A percentile compares a stretch with the other conserved stretches of the same genome.
Conservation (phyloP, 2,113 vertebrate species). For the Chloropsis hardwickii region DNA sequence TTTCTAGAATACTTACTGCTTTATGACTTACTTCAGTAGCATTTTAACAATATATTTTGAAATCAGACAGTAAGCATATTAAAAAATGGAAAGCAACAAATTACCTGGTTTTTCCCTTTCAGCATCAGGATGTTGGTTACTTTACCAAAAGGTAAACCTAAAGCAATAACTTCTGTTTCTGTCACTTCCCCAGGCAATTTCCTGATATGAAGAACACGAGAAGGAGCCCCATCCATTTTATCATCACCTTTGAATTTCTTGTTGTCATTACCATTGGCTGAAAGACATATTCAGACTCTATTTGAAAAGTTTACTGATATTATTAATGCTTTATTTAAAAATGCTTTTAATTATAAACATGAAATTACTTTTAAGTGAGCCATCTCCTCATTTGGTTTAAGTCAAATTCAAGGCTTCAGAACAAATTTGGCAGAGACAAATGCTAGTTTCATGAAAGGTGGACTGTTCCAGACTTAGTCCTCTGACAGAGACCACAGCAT, state of each 20-base stretch:
- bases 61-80: background rate
- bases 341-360: background rate
- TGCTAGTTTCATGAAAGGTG: background rate
- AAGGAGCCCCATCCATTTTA: constrained; percentile 88
- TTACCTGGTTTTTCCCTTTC: constrained; percentile 98
- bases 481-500: background rate
- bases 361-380: background rate
- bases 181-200: constrained; percentile 95
- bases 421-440: background rate
- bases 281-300: constrained; percentile 67
- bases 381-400: background rate
- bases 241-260: constrained; percentile 95
- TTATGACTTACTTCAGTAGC: background rate
- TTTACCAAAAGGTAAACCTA: constrained; percentile 96
- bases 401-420: background rate
- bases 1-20: background rate
- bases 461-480: background rate
- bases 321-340: background rate
- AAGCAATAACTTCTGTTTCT: constrained; percentile 95
- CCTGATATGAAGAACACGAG: constrained; percentile 95
- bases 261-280: constrained; percentile 95
- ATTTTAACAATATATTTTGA: background rate
- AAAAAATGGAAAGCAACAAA: background rate
- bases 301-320: constrained; percentile 11
- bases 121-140: constrained; percentile 97